These are phyloP conservation scores for Ibidorhyncha struthersii DNA, from an alignment of 2,113 vertebrate species.

Conservation along the genomic window DNA sequence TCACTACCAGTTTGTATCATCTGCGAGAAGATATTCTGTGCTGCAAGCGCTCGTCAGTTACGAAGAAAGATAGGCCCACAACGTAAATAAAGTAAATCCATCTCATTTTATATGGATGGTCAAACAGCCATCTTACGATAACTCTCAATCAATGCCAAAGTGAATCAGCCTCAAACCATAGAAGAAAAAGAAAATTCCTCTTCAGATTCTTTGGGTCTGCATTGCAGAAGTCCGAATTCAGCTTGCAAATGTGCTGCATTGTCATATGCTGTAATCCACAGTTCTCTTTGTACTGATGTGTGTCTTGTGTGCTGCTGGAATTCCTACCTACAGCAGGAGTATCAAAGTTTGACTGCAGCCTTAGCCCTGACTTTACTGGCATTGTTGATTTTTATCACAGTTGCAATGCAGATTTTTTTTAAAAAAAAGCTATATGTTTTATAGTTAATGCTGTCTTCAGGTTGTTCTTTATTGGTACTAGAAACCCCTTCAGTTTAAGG, in stretches of 20 bases:
- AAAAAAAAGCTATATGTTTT: neutral
- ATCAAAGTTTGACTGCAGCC: neutral
- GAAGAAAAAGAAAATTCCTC: neutral
- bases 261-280: neutral
- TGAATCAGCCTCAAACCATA: neutral
- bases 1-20: neutral
- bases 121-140: slow-evolving; percentile 10
- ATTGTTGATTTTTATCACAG: neutral
- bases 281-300: neutral
- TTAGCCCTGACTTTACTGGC: neutral
- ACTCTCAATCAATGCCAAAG: neutral
- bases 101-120: slow-evolving; percentile 27
- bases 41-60: neutral
- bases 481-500: slow-evolving; percentile 18
- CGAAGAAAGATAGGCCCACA: neutral
- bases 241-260: neutral
- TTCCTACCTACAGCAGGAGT: neutral
- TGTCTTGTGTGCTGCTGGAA: neutral
- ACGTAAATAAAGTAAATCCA: neutral
- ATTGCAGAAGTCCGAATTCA: slow-evolving; percentile 30
- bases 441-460: neutral
- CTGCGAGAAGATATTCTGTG: neutral
- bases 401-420: neutral
- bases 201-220: neutral
- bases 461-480: slow-evolving; percentile 12